Evolutionary conservation across 2,888 invertebrate species (phyloP), one percentile per base, ranked within the genome.

Genomic region (Xestia sexstrigata): DNA sequence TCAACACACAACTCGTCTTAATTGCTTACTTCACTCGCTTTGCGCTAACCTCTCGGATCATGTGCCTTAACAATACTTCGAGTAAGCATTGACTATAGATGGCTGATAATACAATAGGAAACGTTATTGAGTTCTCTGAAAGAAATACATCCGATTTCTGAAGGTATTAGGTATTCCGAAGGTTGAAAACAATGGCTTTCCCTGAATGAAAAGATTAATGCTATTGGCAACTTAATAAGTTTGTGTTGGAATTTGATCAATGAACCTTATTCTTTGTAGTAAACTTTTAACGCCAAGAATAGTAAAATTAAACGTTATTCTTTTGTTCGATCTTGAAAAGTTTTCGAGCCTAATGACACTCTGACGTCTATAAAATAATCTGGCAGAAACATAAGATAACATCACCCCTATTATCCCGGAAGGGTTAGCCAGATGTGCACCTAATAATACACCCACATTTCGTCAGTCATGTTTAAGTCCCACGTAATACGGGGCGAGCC

Each of bases 171-270:
- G n/a, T n/a, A n/a, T n/a, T n/a, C n/a, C n/a, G n/a, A n/a, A n/a
- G n/a, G 42, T 75, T 35, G n/a, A 8, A 45, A 76, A 76, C n/a
- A 76, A 65, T 65, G 17, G 35, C 42, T 52, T 42, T 11, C 7
- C 6, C 9, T n/a, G 30, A 75, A 52, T 17, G 20, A 9, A 42
- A 30, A 52, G 30, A 75, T 75, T 30, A 13, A 65, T 65, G 45
- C 30, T 35, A 35, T 62, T 17, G 39, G 30, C 9, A 26, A 20
- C 20, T 55, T 20, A 74, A 74, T 74, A 39, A 65, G 47, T 39
- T 49, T 20, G 26, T 20, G 13, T 63, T n/a, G 30, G 17, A 62
- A 26, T 23, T 58, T 58, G 26, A 60, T 60, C 35, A 60, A 73
- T 39, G 7, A 13, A 35, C 7, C 1, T 58, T 47, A 17, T 39